Percentiles rank a stretch among this genome's conserved stretches.
These are phyloP conservation scores for Invenusta paracnida DNA, from an alignment of 2,888 invertebrate genomes.

Conservation along the genomic window DNA sequence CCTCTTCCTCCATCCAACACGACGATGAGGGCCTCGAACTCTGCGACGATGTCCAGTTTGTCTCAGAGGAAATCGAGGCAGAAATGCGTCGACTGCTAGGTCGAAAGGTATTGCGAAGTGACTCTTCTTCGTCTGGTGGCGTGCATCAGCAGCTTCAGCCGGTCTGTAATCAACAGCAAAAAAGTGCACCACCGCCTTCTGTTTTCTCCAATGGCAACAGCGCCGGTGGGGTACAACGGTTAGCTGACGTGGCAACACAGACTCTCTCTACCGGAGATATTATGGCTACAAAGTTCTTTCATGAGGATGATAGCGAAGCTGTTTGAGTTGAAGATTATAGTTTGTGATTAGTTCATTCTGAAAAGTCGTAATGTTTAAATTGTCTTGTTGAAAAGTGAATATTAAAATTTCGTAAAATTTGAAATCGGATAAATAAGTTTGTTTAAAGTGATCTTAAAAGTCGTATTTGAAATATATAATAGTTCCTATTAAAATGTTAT, in stretches of 20 bases:
- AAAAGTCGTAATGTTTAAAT: background rate
- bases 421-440: too few relatives aligned
- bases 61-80: slow-evolving; percentile 15
- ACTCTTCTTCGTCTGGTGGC: background rate
- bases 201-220: too few relatives aligned
- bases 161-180: too few relatives aligned
- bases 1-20: background rate
- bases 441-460: too few relatives aligned
- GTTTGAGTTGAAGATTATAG: background rate
- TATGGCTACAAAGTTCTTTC: slow-evolving; percentile 9
- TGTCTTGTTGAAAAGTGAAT: too few relatives aligned
- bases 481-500: too few relatives aligned
- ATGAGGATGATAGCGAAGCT: background rate
- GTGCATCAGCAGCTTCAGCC: background rate
- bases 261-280: background rate
- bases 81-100: background rate
- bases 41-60: background rate
- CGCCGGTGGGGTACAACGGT: background rate
- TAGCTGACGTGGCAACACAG: background rate
- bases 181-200: too few relatives aligned
- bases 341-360: too few relatives aligned
- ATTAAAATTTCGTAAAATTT: too few relatives aligned
- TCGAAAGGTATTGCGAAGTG: background rate
- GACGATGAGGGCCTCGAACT: slow-evolving; percentile 11
- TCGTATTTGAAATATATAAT: too few relatives aligned